Base-by-base conservation (phyloP, 2,888 invertebrate genomes). In the Prenolepis imparis region DNA sequence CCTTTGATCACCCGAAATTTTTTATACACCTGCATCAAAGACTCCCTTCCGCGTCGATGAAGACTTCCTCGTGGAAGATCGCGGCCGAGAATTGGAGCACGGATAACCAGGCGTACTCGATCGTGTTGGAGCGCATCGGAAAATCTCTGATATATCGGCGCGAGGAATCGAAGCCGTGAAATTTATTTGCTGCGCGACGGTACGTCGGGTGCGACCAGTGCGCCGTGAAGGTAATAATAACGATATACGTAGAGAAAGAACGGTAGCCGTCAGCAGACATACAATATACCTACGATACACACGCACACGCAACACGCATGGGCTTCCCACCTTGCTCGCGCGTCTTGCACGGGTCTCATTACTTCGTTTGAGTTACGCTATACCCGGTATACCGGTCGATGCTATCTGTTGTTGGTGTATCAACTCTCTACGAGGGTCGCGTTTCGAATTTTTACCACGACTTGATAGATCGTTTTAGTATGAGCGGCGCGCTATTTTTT, bases 171-270 rank as follows among this genome's bases (percentile, higher is more conserved):
- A 87, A 82, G 87, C 86, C 86, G 86, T 85, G 84, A 88, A 89
- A 89, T 89, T 89, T 89, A 89, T 89, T 88, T 85, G 83, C 67
- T 66, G 82, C 80, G 78, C 80, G 74, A 73, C 81, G 83, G 77
- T 74, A 85, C 82, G 84, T 85, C 86, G 74, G 24, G 85, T 73
- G 74, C 72, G 89, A 87, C 77, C 88, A 85, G 88, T 90, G 88
- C 87, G 86, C 89, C 88, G 89, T 89, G 89, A 91, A 92, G 91
- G 91, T 90, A 91, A 91, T 90, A 90, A 91, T 89, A 86, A 88
- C 81, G 86, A 85, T 78, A 81, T 39, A 64, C 74, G 32, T 28
- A 21, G 48, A 18, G 44, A 21, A 21, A 59, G 68, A 80, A 68
- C 74, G 73, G 77, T 83, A 80, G 83, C 73, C 73, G 70, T 72